These are phyloP conservation scores for Apomyelois bistriatella DNA, from an alignment of 2,888 invertebrate genomes.

Conservation along the genomic window DNA sequence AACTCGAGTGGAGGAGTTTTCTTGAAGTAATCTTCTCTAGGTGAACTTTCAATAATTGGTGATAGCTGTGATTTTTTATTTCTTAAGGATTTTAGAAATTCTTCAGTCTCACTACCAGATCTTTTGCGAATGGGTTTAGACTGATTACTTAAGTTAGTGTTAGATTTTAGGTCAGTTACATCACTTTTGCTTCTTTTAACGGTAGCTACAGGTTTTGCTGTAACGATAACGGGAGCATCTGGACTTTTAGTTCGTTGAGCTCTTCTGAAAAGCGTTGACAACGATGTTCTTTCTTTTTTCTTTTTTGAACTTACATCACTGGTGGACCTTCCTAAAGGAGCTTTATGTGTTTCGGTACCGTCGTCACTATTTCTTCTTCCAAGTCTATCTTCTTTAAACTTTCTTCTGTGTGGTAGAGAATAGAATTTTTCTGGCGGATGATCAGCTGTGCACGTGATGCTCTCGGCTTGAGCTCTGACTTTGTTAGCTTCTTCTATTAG, in stretches of 20 bases:
- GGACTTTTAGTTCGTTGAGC: slow-evolving; percentile 76
- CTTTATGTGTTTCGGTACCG: slow-evolving; percentile 49
- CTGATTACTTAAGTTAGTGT: slow-evolving; percentile 60
- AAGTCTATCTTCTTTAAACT: slow-evolving; percentile 63
- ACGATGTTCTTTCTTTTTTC: slow-evolving; percentile 79
- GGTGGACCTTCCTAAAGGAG: slow-evolving; percentile 74
- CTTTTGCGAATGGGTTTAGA: slow-evolving; percentile 77
- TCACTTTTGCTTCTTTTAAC: slow-evolving; percentile 83
- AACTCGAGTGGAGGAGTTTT: slow-evolving; percentile 64
- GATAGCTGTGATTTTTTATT: slow-evolving; percentile 85
- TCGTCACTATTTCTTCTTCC: slow-evolving; percentile 79
- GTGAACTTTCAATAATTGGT: slow-evolving; percentile 89
- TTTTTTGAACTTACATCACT: slow-evolving; percentile 77
- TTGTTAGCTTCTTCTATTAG: slow-evolving; percentile 88
- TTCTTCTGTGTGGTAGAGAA: slow-evolving; percentile 83
- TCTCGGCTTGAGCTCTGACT: slow-evolving; percentile 86
- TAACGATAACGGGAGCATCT: slow-evolving; percentile 71
- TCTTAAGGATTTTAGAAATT: slow-evolving; percentile 72
- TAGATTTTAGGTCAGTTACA: slow-evolving; percentile 82
- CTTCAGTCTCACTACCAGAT: slow-evolving; percentile 82
- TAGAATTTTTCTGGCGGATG: slow-evolving; percentile 83
- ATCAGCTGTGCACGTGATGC: slow-evolving; percentile 83
- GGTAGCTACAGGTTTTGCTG: slow-evolving; percentile 56
- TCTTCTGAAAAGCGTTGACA: slow-evolving; percentile 84
- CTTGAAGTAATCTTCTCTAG: slow-evolving; percentile 84